A percentile compares a stretch with the other conserved stretches of the same genome.
phyloP scores from a whole-genome alignment of 1,140 invertebrate genomes.

The Colletes latitarsis region DNA sequence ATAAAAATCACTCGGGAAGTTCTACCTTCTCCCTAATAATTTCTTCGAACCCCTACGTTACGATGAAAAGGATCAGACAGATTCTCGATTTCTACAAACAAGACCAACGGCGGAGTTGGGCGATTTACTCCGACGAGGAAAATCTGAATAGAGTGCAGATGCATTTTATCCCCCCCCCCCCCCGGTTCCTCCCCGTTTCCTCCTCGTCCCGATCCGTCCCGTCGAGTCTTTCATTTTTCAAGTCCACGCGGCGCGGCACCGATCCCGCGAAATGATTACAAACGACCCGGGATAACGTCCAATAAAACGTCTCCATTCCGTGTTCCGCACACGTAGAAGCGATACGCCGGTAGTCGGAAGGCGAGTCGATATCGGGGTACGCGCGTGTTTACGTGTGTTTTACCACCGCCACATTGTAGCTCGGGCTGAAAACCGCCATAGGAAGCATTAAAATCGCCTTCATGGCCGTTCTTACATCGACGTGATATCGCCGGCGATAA shows the following conservation, averaged over 20 bases:
- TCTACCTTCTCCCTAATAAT: no score
- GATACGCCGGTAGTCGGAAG: conserved; percentile 36
- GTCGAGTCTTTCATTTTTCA: conserved; percentile 61
- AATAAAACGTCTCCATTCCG: conserved; percentile 68
- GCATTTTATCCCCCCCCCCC: not conserved
- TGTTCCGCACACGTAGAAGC: conserved; percentile 46
- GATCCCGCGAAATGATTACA: conserved; percentile 66
- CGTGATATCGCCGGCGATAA: conserved; percentile 34
- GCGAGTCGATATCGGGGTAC: conserved; percentile 50
- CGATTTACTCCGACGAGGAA: not conserved
- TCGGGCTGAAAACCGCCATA: not conserved
- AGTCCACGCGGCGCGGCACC: conserved; percentile 48
- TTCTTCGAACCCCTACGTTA: not conserved
- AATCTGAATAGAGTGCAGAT: conserved; percentile 24
- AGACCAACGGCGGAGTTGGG: no score
- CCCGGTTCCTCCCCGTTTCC: not conserved
- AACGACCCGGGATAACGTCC: conserved; percentile 67
- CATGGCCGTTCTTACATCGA: conserved; percentile 22
- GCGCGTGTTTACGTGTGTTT: conserved; percentile 14
- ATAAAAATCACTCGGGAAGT: no score
- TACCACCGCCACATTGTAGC: conserved; percentile 11
- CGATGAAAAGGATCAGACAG: no score
- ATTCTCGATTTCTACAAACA: no score
- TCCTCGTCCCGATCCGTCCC: conserved; percentile 26
- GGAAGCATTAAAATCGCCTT: conserved; percentile 35